A percentile compares a stretch with the other conserved stretches of the same genome.
These are phyloP conservation scores for Spatula clypeata DNA, from an alignment of 2,797 vertebrate genomes.

Conservation along the genomic window DNA sequence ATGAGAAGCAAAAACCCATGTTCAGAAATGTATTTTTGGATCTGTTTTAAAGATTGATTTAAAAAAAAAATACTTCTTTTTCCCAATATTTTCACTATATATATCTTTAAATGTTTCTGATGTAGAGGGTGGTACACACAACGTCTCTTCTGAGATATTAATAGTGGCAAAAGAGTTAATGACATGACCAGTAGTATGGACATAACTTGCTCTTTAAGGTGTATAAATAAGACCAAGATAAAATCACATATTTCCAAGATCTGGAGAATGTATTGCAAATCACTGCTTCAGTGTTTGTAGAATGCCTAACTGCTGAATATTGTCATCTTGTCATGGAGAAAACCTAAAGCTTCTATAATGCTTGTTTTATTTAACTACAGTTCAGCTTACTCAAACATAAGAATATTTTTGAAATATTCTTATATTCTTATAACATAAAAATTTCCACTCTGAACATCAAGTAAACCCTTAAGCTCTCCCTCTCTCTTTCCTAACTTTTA, in stretches of 20 bases:
- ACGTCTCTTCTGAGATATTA: not conserved
- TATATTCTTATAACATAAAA: not conserved
- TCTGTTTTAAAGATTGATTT: not conserved
- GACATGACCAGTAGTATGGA: not conserved
- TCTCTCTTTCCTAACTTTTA: not conserved
- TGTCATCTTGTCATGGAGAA: slow-evolving; percentile 41
- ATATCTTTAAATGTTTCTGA: not conserved
- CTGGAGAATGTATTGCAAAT: slow-evolving; percentile 17
- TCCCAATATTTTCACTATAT: not conserved
- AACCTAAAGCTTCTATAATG: slow-evolving; percentile 54
- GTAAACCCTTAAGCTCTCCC: not conserved
- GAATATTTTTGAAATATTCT: slow-evolving; percentile 20
- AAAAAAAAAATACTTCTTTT: not conserved
- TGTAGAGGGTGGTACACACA: not conserved
- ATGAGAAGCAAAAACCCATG: not conserved
- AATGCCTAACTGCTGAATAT: slow-evolving; percentile 22
- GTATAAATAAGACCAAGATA: not conserved
- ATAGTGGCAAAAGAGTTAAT: not conserved
- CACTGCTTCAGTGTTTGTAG: slow-evolving; percentile 18
- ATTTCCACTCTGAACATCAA: slow-evolving; percentile 25
- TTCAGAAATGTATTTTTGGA: not conserved
- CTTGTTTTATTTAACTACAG: slow-evolving; percentile 74
- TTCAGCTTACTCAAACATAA: slow-evolving; percentile 47
- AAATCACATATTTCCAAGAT: not conserved
- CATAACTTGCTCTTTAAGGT: not conserved